Percentiles rank a stretch among this genome's conserved stretches.
Evolutionary conservation across 2,888 invertebrate genomes (phyloP).

Genomic region (Xiphydria camelus): DNA sequence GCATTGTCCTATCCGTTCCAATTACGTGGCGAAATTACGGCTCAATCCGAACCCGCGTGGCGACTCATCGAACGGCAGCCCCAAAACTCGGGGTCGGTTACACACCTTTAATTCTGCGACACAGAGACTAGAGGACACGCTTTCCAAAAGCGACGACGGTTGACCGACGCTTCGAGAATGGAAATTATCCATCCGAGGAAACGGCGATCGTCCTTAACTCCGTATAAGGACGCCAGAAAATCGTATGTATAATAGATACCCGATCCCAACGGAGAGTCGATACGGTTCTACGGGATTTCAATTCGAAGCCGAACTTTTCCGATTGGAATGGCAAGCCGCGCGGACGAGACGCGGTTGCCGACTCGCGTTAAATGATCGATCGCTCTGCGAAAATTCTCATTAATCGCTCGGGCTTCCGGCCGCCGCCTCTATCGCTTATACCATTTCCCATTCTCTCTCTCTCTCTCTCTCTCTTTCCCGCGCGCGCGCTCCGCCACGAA

Average conservation of each 20-base stretch:
- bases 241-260: too few relatives aligned
- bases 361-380: slow-evolving; percentile 38
- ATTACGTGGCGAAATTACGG: slow-evolving; percentile 36
- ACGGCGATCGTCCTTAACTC: too few relatives aligned
- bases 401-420: slow-evolving; percentile 42
- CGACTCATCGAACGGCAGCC: too few relatives aligned
- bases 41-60: slow-evolving; percentile 33
- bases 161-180: too few relatives aligned
- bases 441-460: slow-evolving; percentile 9
- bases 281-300: too few relatives aligned
- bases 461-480: slow-evolving; percentile 8
- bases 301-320: slow-evolving; percentile 23
- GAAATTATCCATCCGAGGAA: too few relatives aligned
- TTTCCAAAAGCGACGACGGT: too few relatives aligned
- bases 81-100: too few relatives aligned
- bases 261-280: too few relatives aligned
- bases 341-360: slow-evolving; percentile 16
- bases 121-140: too few relatives aligned
- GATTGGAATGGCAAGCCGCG: slow-evolving; percentile 22
- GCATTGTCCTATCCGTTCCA: slow-evolving; percentile 31
- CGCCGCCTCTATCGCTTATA: slow-evolving; percentile 16
- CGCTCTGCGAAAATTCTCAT: slow-evolving; percentile 41
- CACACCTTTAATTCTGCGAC: too few relatives aligned
- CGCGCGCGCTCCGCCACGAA: slow-evolving; percentile 14
- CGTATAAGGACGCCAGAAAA: too few relatives aligned